Percentiles rank a stretch among this genome's conserved stretches.
These are phyloP conservation scores for Platysternon megacephalum DNA, from an alignment of 2,113 vertebrate species.

Conservation along the genomic window DNA sequence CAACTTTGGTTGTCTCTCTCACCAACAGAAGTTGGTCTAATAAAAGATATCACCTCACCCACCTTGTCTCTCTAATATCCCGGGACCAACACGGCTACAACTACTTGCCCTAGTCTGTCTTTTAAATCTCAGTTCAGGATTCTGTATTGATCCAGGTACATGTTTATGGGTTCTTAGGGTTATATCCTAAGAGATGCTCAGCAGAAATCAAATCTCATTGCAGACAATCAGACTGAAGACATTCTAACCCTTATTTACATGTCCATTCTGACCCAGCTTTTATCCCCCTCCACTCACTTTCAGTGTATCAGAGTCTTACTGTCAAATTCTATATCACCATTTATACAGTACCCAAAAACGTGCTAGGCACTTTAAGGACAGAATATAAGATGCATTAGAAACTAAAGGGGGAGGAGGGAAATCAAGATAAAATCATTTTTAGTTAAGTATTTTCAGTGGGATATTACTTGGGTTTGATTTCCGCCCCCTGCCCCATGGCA, in stretches of 20 bases:
- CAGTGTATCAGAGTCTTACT: accelerated
- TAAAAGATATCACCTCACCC: neutral
- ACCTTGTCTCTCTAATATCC: neutral
- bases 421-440: neutral
- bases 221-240: neutral
- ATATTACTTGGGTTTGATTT: too few relatives aligned
- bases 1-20: neutral
- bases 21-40: neutral
- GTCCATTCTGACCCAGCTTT: neutral
- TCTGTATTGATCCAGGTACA: accelerated
- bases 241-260: neutral
- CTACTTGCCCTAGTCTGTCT: neutral
- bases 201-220: neutral
- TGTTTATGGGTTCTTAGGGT: neutral
- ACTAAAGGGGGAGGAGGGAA: accelerated
- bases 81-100: too few relatives aligned
- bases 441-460: neutral
- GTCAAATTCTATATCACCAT: neutral
- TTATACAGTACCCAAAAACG: neutral
- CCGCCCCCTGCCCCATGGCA: too few relatives aligned
- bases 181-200: neutral
- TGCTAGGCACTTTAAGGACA: neutral
- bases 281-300: neutral
- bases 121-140: neutral
- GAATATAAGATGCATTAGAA: accelerated